Evolutionary conservation across 1,140 invertebrate species (phyloP).

Genomic region (Eciton burchellii): DNA sequence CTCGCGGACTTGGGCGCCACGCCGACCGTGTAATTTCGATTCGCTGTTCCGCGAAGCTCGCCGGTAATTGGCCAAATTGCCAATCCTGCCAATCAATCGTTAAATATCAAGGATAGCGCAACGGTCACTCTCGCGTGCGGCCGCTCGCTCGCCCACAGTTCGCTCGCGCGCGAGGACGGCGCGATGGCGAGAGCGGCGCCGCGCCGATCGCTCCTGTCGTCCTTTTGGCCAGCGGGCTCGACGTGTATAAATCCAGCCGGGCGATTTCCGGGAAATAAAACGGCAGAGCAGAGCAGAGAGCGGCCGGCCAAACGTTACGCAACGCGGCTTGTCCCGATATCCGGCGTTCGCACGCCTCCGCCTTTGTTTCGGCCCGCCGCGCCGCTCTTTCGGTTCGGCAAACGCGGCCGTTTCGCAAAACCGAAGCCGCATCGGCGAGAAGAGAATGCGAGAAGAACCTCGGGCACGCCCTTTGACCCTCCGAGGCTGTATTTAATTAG

Average conservation of each 20-base stretch:
- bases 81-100: conserved; percentile 84
- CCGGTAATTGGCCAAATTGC: conserved; percentile 82
- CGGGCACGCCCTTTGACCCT: not conserved
- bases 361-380: conserved; percentile 61
- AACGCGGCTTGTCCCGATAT: conserved; percentile 80
- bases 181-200: not conserved
- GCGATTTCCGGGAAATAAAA: conserved; percentile 77
- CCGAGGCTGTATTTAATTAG: too few relatives aligned
- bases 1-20: conserved; percentile 43
- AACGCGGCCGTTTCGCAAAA: conserved; percentile 25
- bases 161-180: conserved; percentile 12
- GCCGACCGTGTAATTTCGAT: conserved; percentile 81
- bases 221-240: conserved; percentile 51
- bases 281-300: conserved; percentile 57
- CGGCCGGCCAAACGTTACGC: conserved; percentile 74
- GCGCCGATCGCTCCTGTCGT: conserved; percentile 34
- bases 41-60: conserved; percentile 80
- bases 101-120: conserved; percentile 81
- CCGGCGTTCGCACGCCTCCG: conserved; percentile 31
- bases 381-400: not conserved
- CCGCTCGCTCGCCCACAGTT: conserved; percentile 30
- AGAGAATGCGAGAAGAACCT: not conserved
- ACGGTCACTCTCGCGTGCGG: conserved; percentile 33
- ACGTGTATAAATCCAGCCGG: conserved; percentile 67
- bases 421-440: not conserved